Base-by-base conservation (phyloP, 2,888 invertebrate genomes). In the Hypomecis punctinalis region DNA sequence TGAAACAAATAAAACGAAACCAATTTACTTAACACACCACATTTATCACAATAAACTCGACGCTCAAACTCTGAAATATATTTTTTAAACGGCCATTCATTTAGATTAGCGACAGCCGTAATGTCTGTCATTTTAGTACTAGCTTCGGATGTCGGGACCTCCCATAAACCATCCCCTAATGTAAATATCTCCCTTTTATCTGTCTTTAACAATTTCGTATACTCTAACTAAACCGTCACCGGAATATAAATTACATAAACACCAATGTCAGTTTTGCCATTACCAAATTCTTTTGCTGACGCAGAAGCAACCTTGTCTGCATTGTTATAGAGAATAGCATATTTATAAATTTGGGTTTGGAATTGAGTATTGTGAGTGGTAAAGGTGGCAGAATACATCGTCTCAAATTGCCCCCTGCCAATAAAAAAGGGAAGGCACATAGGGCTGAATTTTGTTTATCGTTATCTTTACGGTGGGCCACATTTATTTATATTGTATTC, bases 131-230 rank as follows among this genome's bases (percentile, higher is more conserved):
- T 81, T 84, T 84, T 83, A 84, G 82, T 82, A 80, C 81, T 80
- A 76, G 78, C 77, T 76, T 72, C 80, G 78, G 78, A 80, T 78
- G 79, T 80, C 83, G 78, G 81, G 84, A 83, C 86, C 86, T 85
- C 86, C 86, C 86, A 85, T 89, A 89, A 88, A 89, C 86, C 85
- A 86, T 86, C 84, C 85, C 85, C 85, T 85, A 86, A 85, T 88
- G 88, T 89, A 90, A 91, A 91, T 90, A 91, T 88, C 88, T 85
- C 84, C 83, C 89, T 88, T 90, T 91, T 89, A 91, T 91, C 91
- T 90, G 87, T 91, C 91, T 90, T 91, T 90, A 91, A 92, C 91
- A 91, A 92, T 91, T 92, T 90, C 87, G 89, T 91, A 89, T 90
- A 89, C 89, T 90, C 90, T 83, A 86, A 89, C 88, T 88, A 90